Evolutionary conservation across 92 coral and sea anemone genomes (phyloP).

Genomic region (Porites rus): DNA sequence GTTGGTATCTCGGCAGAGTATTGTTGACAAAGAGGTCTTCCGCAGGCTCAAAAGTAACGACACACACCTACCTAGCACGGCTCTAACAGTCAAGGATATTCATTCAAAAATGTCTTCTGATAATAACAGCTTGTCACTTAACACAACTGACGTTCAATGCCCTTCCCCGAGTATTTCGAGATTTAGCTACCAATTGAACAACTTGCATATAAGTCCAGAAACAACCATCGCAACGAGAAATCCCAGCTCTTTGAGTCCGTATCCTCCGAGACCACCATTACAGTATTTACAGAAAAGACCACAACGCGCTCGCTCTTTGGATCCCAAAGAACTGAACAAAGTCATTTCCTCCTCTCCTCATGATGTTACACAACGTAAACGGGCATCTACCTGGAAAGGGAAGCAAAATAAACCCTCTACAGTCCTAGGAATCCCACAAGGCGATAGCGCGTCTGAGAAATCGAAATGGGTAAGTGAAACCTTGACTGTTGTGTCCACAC

Average conservation of each 20-base stretch:
- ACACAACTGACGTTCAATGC: neutral
- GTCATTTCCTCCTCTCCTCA: neutral
- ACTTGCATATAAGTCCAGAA: neutral
- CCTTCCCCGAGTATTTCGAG: conserved; percentile 8
- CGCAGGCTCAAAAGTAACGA: neutral
- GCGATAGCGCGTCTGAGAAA: neutral
- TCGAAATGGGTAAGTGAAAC: neutral
- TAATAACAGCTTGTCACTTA: neutral
- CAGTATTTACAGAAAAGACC: neutral
- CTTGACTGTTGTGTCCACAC: no score
- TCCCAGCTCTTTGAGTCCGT: neutral
- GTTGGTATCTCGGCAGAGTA: neutral
- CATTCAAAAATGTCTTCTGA: neutral
- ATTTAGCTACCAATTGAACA: neutral
- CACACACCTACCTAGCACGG: neutral
- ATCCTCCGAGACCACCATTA: neutral
- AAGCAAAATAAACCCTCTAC: neutral
- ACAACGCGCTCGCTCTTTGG: neutral
- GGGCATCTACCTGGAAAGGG: neutral
- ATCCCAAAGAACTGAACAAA: neutral
- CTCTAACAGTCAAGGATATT: conserved; percentile 17
- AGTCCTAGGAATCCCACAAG: neutral
- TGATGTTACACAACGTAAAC: neutral
- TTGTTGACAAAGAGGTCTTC: neutral
- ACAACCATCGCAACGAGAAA: neutral